phyloP scores from a whole-genome alignment of 2,797 vertebrate species.

The Malurus leucopterus region DNA sequence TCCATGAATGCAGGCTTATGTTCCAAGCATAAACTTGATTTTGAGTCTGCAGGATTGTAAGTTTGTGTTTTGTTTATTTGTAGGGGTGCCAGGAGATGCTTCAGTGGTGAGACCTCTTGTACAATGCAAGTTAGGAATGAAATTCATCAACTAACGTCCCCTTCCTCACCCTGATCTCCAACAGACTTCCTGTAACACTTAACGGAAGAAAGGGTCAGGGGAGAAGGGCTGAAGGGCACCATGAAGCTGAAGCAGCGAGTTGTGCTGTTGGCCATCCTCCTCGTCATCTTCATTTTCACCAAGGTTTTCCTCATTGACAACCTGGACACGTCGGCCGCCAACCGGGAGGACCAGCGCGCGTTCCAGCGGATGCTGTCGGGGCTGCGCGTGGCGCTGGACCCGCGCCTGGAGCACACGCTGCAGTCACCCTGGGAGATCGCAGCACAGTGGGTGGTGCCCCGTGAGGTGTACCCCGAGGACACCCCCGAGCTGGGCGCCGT shows the following conservation, averaged over 20 bases:
- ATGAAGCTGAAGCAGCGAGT: conserved; percentile 99
- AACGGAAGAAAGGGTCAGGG: conserved; percentile 16
- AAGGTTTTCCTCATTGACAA: conserved; percentile 97
- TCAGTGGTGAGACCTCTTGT: not conserved
- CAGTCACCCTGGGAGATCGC: conserved; percentile 98
- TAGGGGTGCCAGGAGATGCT: conserved; percentile 54
- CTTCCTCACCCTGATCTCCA: conserved; percentile 53
- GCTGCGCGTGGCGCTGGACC: conserved; percentile 82
- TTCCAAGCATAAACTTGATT: not conserved
- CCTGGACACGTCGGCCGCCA: conserved; percentile 89
- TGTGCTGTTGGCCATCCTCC: conserved; percentile 89
- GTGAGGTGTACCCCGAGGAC: conserved; percentile 95
- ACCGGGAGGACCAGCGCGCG: conserved; percentile 88
- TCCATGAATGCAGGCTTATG: not conserved
- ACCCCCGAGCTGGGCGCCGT: conserved; percentile 93
- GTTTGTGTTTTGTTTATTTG: conserved; percentile 44
- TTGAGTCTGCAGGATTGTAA: not conserved
- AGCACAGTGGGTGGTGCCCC: conserved; percentile 93
- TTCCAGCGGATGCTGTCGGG: conserved; percentile 92
- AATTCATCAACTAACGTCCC: conserved; percentile 24
- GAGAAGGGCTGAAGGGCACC: conserved; percentile 57
- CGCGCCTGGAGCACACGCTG: conserved; percentile 89
- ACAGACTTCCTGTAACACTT: conserved; percentile 32
- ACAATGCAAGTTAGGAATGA: conserved; percentile 32
- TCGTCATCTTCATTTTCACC: conserved; percentile 94